A percentile compares a stretch with the other conserved stretches of the same genome.
Evolutionary conservation across 92 coral and sea anemone species (phyloP).

Genomic region (Paramuricea clavata): DNA sequence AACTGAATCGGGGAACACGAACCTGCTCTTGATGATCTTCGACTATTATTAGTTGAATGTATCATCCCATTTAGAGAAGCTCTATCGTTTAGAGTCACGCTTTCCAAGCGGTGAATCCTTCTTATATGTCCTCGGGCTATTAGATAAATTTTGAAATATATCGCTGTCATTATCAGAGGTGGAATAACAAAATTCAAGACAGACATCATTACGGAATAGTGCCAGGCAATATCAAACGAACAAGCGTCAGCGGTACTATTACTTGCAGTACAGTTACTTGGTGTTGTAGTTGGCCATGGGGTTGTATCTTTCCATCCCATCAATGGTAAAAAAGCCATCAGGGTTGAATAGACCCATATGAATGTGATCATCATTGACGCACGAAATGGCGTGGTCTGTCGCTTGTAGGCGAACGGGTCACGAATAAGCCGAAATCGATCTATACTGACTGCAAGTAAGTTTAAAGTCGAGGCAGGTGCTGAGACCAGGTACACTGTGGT

Average conservation of each 20-base stretch:
- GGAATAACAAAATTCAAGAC: conserved; percentile 69
- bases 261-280: not conserved
- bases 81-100: not conserved
- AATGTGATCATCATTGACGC: conserved; percentile 77
- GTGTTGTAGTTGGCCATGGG: not conserved
- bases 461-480: conserved; percentile 87
- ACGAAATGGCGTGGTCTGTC: conserved; percentile 73
- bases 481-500: conserved; percentile 81
- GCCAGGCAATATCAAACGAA: conserved; percentile 45
- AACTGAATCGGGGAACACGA: not conserved
- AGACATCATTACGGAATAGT: conserved; percentile 55
- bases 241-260: not conserved
- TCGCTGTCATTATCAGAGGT: conserved; percentile 62
- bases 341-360: conserved; percentile 85
- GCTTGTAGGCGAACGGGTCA: conserved; percentile 83
- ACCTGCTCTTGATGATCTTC: not conserved
- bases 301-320: conserved; percentile 35
- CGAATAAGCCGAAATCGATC: conserved; percentile 96
- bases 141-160: conserved; percentile 65
- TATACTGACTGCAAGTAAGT: conserved; percentile 93
- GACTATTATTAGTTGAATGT: not conserved
- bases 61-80: not conserved
- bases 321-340: conserved; percentile 31
- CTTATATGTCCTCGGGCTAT: conserved; percentile 59
- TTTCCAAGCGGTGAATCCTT: conserved; percentile 61